A percentile compares a stretch with the other conserved stretches of the same genome.
These are phyloP conservation scores for Pseudococcus jackbeardsleyi DNA, from an alignment of 2,888 invertebrate species.

Conservation along the genomic window DNA sequence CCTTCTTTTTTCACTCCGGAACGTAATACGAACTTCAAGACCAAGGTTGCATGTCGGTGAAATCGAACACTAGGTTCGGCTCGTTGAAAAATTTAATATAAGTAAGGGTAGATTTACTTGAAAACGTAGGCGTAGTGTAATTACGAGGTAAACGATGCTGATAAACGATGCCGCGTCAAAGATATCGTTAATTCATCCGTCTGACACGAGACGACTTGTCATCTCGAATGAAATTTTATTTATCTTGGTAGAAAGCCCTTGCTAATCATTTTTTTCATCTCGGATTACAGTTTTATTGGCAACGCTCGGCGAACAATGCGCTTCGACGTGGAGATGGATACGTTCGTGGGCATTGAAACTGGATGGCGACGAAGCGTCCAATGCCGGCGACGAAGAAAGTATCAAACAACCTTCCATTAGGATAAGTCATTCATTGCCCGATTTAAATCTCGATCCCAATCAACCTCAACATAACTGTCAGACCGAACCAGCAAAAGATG, in stretches of 20 bases:
- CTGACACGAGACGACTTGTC: neutral
- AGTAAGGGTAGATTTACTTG: too few species aligned
- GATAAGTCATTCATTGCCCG: constrained; percentile 83
- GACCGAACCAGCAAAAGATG: constrained; percentile 45
- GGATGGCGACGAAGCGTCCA: constrained; percentile 68
- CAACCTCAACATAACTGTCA: constrained; percentile 64
- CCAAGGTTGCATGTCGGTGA: neutral
- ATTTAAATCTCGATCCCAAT: constrained; percentile 76
- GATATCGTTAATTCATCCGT: neutral
- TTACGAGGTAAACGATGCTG: neutral
- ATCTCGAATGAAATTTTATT: neutral
- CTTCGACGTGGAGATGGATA: constrained; percentile 81
- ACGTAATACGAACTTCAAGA: constrained; percentile 1
- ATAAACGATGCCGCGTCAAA: neutral
- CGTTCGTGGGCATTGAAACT: constrained; percentile 66
- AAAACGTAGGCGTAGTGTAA: neutral
- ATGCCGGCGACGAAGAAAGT: constrained; percentile 72
- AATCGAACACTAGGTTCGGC: too few species aligned
- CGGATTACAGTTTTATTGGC: constrained; percentile 74
- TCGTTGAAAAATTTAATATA: too few species aligned
- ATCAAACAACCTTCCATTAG: constrained; percentile 79
- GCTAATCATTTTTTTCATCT: neutral
- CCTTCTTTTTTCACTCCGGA: neutral
- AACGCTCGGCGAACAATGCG: constrained; percentile 81
- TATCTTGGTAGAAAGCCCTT: neutral